Percentiles rank a stretch among this genome's conserved stretches.
These are phyloP conservation scores for Myripristis murdjan DNA, from an alignment of 2,797 vertebrate species.

Conservation along the genomic window DNA sequence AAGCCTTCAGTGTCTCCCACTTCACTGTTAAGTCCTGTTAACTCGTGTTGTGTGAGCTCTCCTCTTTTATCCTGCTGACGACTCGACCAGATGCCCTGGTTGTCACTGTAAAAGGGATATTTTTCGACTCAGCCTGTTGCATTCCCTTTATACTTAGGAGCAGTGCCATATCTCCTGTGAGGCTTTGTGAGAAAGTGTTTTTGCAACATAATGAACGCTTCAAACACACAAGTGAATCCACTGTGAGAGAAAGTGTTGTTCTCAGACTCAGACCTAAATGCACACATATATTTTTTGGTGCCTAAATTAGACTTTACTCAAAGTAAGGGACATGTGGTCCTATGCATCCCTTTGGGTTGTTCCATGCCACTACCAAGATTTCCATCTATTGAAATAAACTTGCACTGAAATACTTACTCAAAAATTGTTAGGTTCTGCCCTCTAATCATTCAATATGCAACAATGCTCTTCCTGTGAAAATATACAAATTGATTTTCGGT, in stretches of 20 bases:
- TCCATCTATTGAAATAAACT: slow-evolving; percentile 1
- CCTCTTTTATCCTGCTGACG: slow-evolving; percentile 4
- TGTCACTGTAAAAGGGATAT: not conserved
- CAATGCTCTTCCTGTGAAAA: not conserved
- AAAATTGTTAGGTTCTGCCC: not conserved
- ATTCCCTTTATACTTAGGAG: not conserved
- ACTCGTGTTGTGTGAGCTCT: not conserved
- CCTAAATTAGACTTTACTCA: slow-evolving; percentile 6
- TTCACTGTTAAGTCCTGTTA: not conserved
- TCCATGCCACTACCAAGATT: not conserved
- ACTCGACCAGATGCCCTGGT: not conserved
- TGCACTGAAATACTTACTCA: not conserved
- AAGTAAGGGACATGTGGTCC: not conserved
- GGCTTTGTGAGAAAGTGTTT: slow-evolving; percentile 1
- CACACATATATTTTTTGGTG: slow-evolving; percentile 12
- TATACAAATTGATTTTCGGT: not conserved
- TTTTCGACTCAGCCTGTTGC: not conserved
- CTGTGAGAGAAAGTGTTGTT: not conserved
- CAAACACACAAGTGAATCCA: not conserved
- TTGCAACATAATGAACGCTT: slow-evolving; percentile 1
- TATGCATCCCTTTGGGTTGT: slow-evolving; percentile 16
- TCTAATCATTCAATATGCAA: not conserved
- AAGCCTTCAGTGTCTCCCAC: not conserved
- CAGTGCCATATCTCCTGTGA: not conserved
- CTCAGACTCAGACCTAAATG: not conserved